These are phyloP conservation scores for Artibeus lituratus DNA, from an alignment of 2,797 vertebrate genomes.

Conservation along the genomic window DNA sequence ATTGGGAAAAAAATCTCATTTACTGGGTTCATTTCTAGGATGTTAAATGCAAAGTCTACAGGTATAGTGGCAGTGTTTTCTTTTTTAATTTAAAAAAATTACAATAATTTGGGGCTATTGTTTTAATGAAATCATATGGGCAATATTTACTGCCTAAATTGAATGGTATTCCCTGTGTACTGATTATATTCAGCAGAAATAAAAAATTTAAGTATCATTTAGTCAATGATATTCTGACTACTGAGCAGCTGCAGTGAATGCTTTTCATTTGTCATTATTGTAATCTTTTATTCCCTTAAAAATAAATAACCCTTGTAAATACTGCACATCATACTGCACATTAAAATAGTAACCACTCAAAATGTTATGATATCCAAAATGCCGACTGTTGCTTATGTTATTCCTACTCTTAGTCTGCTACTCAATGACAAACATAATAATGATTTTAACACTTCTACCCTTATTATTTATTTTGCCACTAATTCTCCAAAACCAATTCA, in stretches of 20 bases:
- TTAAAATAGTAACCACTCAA: neutral
- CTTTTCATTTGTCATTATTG: conserved; percentile 42
- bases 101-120: neutral
- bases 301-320: conserved; percentile 24
- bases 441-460: neutral
- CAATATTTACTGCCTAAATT: conserved; percentile 60
- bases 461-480: neutral
- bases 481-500: neutral
- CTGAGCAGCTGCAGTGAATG: conserved; percentile 59
- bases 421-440: neutral
- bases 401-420: neutral
- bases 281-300: neutral
- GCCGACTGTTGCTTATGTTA: neutral
- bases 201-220: conserved; percentile 54
- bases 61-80: neutral
- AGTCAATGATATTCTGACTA: conserved; percentile 69
- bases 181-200: conserved; percentile 36
- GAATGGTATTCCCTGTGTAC: neutral
- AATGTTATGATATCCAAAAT: neutral
- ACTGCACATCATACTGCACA: too few relatives aligned
- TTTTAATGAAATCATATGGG: neutral
- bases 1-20: neutral
- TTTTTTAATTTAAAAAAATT: neutral
- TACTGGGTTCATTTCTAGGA: conserved; percentile 34
- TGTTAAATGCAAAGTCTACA: neutral